A percentile compares a stretch with the other conserved stretches of the same genome.
Evolutionary conservation across 2,113 vertebrate genomes (phyloP).

Genomic region (Galeopterus variegatus): DNA sequence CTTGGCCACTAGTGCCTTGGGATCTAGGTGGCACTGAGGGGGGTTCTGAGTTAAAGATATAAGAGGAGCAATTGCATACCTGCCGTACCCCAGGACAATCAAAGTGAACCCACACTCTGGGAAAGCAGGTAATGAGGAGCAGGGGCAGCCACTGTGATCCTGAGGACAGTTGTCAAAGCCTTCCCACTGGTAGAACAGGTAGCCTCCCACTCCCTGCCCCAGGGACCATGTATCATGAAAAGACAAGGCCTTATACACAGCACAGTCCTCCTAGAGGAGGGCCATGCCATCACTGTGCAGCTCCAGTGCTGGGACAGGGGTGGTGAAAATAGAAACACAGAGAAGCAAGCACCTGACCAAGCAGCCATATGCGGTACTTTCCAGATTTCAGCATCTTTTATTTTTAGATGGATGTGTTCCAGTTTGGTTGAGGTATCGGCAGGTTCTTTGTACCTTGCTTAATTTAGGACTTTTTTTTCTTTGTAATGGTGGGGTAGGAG

Average conservation of each 20-base stretch:
- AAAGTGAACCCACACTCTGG: not conserved
- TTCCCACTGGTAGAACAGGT: not conserved
- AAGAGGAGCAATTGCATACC: not conserved
- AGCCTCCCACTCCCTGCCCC: not conserved
- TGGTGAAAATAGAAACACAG: slow-evolving; percentile 12
- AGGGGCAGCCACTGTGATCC: not conserved
- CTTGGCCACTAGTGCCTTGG: not conserved
- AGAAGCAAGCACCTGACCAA: slow-evolving; percentile 20
- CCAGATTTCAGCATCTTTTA: slow-evolving; percentile 75
- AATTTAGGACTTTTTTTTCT: slow-evolving; percentile 64
- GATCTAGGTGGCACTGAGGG: not conserved
- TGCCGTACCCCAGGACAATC: not conserved
- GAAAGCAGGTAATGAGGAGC: not conserved
- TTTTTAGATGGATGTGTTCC: slow-evolving; percentile 76
- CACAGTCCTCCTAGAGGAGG: not conserved
- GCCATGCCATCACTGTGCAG: not conserved
- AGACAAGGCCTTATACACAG: not conserved
- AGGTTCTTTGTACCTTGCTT: slow-evolving; percentile 25
- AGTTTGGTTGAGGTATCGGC: slow-evolving; percentile 51
- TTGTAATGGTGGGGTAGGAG: slow-evolving; percentile 24
- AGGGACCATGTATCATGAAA: not conserved
- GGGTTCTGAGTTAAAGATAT: not conserved
- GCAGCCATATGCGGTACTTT: slow-evolving; percentile 56
- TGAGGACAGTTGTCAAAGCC: rapidly evolving
- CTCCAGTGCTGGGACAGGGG: not conserved